A percentile compares a stretch with the other conserved stretches of the same genome.
These are phyloP conservation scores for Odiellus spinosus DNA, from an alignment of 2,888 invertebrate species.

Conservation along the genomic window DNA sequence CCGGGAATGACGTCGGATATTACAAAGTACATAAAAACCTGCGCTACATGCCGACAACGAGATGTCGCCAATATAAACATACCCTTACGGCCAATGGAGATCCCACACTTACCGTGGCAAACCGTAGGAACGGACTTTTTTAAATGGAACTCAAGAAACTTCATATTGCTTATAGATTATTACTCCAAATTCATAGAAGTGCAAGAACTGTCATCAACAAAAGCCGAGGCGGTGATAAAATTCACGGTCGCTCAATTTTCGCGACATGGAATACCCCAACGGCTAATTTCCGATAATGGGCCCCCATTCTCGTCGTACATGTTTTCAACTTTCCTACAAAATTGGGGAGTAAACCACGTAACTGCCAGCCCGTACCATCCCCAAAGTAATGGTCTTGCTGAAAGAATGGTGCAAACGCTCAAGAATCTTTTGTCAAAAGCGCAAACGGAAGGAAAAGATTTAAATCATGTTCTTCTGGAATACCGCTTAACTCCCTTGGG, in stretches of 20 bases:
- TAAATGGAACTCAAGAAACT: too few species aligned
- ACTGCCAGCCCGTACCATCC: too few species aligned
- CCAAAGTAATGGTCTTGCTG: conserved; percentile 1
- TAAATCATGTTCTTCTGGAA: conserved; percentile 3
- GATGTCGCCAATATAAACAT: too few species aligned
- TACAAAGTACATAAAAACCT: too few species aligned
- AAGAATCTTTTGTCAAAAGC: conserved; percentile 3
- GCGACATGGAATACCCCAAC: neutral
- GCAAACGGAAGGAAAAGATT: neutral
- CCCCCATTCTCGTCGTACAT: conserved; percentile 1
- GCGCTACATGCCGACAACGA: too few species aligned
- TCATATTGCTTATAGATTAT: conserved; percentile 4
- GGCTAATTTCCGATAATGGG: neutral
- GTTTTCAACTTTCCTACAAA: neutral
- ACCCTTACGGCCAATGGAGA: too few species aligned
- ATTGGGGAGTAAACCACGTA: conserved; percentile 1
- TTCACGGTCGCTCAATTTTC: conserved; percentile 2
- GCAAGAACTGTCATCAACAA: neutral
- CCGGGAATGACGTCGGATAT: too few species aligned
- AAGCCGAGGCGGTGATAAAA: conserved; percentile 1
- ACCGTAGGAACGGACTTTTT: too few species aligned
- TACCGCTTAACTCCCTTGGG: neutral
- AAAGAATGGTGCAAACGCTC: neutral
- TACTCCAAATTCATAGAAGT: conserved; percentile 5
- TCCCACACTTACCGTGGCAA: too few species aligned